A percentile compares a stretch with the other conserved stretches of the same genome.
These are phyloP conservation scores for Eilema depressum DNA, from an alignment of 2,888 invertebrate genomes.

Conservation along the genomic window DNA sequence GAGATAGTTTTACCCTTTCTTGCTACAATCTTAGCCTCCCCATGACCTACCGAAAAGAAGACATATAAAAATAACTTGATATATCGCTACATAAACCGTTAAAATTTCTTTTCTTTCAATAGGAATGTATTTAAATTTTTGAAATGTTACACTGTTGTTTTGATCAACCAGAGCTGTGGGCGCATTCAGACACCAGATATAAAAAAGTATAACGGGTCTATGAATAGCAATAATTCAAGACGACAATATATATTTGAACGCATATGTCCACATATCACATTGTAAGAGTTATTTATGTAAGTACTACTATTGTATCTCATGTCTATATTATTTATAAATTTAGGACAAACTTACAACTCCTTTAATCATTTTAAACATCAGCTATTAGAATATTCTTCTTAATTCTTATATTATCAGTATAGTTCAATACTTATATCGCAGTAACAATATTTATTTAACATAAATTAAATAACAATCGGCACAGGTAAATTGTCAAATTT, in stretches of 20 bases:
- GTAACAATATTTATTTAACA: background rate
- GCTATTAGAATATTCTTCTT: background rate
- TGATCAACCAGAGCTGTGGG: background rate
- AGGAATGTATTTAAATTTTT: background rate
- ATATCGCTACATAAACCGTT: background rate
- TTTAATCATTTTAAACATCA: conserved; percentile 47
- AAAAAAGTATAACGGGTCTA: background rate
- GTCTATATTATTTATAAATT: background rate
- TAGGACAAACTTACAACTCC: conserved; percentile 45
- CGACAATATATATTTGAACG: background rate
- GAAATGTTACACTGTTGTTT: background rate
- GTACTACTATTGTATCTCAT: background rate
- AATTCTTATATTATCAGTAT: background rate
- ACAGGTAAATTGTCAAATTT: background rate
- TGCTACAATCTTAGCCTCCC: background rate
- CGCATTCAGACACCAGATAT: background rate
- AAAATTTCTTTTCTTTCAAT: background rate
- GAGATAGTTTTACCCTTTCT: background rate
- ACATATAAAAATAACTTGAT: background rate
- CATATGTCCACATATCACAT: background rate
- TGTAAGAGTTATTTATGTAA: background rate
- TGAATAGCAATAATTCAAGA: background rate
- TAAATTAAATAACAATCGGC: background rate
- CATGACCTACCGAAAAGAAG: background rate
- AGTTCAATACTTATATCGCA: background rate